phyloP scores from a whole-genome alignment of 2,797 vertebrate species.

The Enoplosus armatus region DNA sequence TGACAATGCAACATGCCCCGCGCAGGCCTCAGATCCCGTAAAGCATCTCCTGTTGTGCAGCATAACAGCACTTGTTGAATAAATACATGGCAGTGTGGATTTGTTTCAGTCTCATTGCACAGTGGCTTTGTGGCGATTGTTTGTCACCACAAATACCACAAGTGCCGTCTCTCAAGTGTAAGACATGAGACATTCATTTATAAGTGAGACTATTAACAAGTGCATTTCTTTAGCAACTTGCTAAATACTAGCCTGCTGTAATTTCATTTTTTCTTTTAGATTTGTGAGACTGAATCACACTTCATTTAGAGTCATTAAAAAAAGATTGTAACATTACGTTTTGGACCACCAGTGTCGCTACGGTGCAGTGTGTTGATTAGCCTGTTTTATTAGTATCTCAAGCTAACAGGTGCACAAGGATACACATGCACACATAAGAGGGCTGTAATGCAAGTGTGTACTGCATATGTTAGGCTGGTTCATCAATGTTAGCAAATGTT shows the following conservation, averaged over 20 bases:
- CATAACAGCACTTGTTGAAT: slow-evolving; percentile 1
- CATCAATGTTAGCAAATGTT: background rate
- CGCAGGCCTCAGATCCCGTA: background rate
- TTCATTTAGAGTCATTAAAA: background rate
- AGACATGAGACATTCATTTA: background rate
- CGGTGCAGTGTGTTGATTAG: background rate
- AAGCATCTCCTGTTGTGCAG: slow-evolving; percentile 8
- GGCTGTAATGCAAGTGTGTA: background rate
- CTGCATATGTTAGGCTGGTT: background rate
- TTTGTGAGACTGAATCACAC: background rate
- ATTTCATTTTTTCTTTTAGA: background rate
- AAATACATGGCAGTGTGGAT: background rate
- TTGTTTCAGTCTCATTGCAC: slow-evolving; percentile 9
- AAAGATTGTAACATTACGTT: background rate
- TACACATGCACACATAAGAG: background rate
- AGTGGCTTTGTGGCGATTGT: slow-evolving; percentile 1
- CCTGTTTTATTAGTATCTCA: background rate
- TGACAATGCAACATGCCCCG: background rate
- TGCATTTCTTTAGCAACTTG: background rate
- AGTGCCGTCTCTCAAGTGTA: background rate
- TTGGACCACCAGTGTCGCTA: background rate
- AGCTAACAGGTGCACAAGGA: background rate
- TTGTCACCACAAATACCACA: background rate
- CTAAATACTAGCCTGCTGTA: background rate
- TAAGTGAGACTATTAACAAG: background rate